phyloP scores from a whole-genome alignment of 2,113 vertebrate genomes.

The Monopterus albus region DNA sequence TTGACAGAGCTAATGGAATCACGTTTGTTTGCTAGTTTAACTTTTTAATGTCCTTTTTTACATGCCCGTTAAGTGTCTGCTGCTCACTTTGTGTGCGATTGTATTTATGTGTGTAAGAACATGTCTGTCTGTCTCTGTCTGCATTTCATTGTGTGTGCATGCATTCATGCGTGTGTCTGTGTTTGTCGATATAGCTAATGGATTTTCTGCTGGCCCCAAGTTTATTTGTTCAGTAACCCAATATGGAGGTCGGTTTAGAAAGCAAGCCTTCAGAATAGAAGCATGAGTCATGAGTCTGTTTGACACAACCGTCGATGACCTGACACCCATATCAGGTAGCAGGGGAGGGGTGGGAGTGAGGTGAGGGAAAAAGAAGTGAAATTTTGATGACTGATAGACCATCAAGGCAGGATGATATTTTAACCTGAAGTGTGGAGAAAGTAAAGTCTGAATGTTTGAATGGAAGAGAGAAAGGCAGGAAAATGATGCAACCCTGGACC shows the following conservation, averaged over 20 bases:
- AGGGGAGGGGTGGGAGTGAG: not conserved
- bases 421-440: conserved; percentile 9
- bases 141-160: conserved; percentile 29
- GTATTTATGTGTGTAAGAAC: conserved; percentile 24
- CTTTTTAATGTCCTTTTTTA: conserved; percentile 3
- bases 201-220: conserved; percentile 75
- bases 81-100: not conserved
- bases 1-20: conserved; percentile 30
- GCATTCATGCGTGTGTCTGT: conserved; percentile 43
- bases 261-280: conserved; percentile 77
- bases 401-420: conserved; percentile 35
- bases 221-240: conserved; percentile 81
- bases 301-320: conserved; percentile 73
- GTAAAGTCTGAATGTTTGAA: not conserved
- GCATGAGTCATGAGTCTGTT: conserved; percentile 78
- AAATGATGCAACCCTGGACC: not conserved
- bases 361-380: conserved; percentile 4
- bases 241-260: conserved; percentile 73
- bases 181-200: conserved; percentile 81
- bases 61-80: conserved; percentile 3
- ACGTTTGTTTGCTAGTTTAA: conserved; percentile 10
- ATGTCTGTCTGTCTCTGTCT: conserved; percentile 26
- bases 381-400: conserved; percentile 56
- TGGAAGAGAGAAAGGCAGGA: not conserved
- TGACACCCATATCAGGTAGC: conserved; percentile 71